Percentiles rank a stretch among this genome's conserved stretches.
These are phyloP conservation scores for Isaurus tuberculatus DNA, from an alignment of 92 coral and sea anemone species.

Conservation along the genomic window DNA sequence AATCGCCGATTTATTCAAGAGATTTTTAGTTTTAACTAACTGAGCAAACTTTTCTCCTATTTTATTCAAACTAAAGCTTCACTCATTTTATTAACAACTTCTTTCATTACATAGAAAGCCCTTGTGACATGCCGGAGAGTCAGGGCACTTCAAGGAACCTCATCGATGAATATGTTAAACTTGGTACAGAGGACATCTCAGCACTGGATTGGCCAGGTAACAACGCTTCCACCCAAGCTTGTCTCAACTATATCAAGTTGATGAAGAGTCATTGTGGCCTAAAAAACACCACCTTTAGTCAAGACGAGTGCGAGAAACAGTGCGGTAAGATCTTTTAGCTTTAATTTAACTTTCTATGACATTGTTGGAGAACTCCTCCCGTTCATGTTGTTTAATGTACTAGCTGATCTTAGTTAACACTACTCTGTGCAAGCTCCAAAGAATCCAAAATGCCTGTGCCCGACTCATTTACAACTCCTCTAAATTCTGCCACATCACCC, in stretches of 20 bases:
- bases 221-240: constrained; percentile 55
- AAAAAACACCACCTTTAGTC: constrained; percentile 43
- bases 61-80: not conserved
- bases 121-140: constrained; percentile 62
- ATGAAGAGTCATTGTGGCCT: constrained; percentile 55
- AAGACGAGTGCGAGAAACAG: constrained; percentile 72
- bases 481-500: too few relatives aligned
- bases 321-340: constrained; percentile 73
- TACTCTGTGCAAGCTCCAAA: too few relatives aligned
- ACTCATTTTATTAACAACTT: too few relatives aligned
- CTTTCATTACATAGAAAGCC: constrained; percentile 46
- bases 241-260: constrained; percentile 67
- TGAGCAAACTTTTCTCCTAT: too few relatives aligned
- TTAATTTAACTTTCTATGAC: not conserved
- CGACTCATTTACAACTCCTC: too few relatives aligned
- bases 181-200: not conserved
- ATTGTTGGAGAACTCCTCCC: not conserved
- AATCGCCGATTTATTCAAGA: too few relatives aligned
- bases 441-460: too few relatives aligned
- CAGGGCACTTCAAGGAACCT: constrained; percentile 69
- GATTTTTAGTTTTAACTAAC: too few relatives aligned
- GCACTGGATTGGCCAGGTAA: constrained; percentile 63
- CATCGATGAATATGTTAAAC: constrained; percentile 40
- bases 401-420: not conserved
- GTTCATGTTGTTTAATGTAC: not conserved